Base-by-base conservation (phyloP, 2,888 invertebrate genomes). In the Drosophila melanosoma region DNA sequence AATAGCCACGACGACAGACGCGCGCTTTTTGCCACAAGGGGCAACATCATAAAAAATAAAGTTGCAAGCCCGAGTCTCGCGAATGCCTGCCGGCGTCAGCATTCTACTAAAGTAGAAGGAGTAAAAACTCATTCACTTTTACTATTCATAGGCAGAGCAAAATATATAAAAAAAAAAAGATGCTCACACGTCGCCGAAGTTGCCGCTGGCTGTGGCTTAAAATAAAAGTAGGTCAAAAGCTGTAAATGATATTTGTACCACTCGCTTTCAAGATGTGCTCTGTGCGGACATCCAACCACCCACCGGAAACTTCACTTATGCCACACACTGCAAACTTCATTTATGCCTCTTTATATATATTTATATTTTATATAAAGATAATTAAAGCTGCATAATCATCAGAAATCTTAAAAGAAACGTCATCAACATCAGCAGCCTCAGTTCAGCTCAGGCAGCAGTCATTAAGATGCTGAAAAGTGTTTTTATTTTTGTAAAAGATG, bases 161-260 rank as follows among this genome's bases (percentile, higher is more conserved):
- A 64, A 54, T 48, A 45, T 67, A 48, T 33, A 23, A 4, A 8
- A 0, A 61, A 71, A 64, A 68, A 70, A 61, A 52, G 54, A 40
- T 80, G 76, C 66, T 40, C 86, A 81, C 83, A 88, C 77, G 88
- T 79, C 82, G 72, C 79, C 76, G 76, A 75, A 66, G 67, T 76
- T 53, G 83, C 86, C 74, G 69, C 65, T 60, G 74, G 89, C 85
- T 68, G 29, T 68, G 89, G 71, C 74, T 70, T 38, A 81, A 81
- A 84, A 87, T 69, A 83, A 86, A 87, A 88, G 79, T 87, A 81
- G 90, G 87, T 87, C 87, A 88, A 77, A 87, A 88, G 82, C 88
- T 89, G 90, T 77, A 87, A 87, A 87, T 87, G 88, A 87, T 87
- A 87, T 87, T 89, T 87, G 87, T 87, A 88, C 86, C 86, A 89